Percentiles rank a stretch among this genome's conserved stretches.
Conservation (phyloP, 37 sponge, comb jelly and placozoan species). For the Axinella damicornis region DNA sequence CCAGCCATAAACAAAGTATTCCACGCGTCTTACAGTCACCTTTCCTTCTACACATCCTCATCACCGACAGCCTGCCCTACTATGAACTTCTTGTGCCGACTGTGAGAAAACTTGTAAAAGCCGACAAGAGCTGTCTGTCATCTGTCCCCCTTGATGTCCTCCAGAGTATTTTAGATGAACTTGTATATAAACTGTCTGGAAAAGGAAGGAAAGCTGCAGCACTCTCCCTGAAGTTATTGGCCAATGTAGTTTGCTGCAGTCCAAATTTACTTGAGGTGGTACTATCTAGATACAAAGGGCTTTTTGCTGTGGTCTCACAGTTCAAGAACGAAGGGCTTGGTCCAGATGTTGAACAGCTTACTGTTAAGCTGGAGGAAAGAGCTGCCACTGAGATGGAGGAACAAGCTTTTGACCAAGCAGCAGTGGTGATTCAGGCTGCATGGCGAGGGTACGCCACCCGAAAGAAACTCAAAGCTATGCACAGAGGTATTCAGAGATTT, state of each 20-base stretch:
- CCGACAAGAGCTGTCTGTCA: neutral
- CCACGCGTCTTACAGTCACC: conserved; percentile 60
- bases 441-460: conserved; percentile 70
- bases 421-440: conserved; percentile 63
- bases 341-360: neutral
- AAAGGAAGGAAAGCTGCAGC: neutral
- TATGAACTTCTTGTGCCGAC: conserved; percentile 8
- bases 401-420: conserved; percentile 19
- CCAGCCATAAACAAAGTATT: conserved; percentile 32
- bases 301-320: conserved; percentile 11
- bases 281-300: conserved; percentile 30
- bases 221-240: conserved; percentile 38
- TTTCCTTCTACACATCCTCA: conserved; percentile 69
- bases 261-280: neutral
- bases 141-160: conserved; percentile 20
- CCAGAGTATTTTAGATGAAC: conserved; percentile 51
- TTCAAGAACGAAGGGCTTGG: conserved; percentile 11
- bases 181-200: conserved; percentile 57
- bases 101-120: conserved; percentile 21
- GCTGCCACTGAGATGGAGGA: neutral
- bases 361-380: neutral
- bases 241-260: neutral
- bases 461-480: conserved; percentile 30
- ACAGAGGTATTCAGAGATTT: conserved; percentile 57
- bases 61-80: conserved; percentile 29